These are phyloP conservation scores for Lycocerus yunnanus DNA, from an alignment of 2,888 invertebrate species.

Conservation along the genomic window DNA sequence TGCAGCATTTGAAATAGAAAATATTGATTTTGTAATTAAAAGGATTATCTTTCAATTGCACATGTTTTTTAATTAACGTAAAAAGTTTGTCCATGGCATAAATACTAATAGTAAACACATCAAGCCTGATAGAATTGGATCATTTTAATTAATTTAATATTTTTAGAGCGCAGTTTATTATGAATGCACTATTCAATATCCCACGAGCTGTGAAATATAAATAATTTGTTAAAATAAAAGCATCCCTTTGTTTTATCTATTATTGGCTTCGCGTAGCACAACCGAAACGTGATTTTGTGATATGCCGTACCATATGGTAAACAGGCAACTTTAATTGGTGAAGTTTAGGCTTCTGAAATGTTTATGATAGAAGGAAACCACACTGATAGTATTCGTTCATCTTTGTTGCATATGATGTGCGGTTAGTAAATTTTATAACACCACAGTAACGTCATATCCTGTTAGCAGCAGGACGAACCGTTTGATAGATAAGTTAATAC, in stretches of 20 bases:
- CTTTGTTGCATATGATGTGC: constrained; percentile 10
- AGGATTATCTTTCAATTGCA: background rate
- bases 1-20: background rate
- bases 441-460: constrained; percentile 40
- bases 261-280: background rate
- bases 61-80: background rate
- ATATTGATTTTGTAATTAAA: background rate
- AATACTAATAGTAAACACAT: too few relatives aligned
- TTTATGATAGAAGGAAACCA: constrained; percentile 12
- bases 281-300: background rate
- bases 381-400: constrained; percentile 1
- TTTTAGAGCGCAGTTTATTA: background rate
- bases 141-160: background rate
- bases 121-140: background rate
- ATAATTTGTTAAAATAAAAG: background rate
- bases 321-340: background rate
- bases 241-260: background rate
- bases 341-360: constrained; percentile 13
- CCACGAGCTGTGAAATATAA: background rate
- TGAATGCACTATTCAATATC: background rate
- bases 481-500: constrained; percentile 26
- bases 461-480: constrained; percentile 28
- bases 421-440: constrained; percentile 13
- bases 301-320: background rate
- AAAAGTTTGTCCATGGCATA: background rate